Base-by-base conservation (phyloP, 2,888 invertebrate species). In the Ophraella communa region DNA sequence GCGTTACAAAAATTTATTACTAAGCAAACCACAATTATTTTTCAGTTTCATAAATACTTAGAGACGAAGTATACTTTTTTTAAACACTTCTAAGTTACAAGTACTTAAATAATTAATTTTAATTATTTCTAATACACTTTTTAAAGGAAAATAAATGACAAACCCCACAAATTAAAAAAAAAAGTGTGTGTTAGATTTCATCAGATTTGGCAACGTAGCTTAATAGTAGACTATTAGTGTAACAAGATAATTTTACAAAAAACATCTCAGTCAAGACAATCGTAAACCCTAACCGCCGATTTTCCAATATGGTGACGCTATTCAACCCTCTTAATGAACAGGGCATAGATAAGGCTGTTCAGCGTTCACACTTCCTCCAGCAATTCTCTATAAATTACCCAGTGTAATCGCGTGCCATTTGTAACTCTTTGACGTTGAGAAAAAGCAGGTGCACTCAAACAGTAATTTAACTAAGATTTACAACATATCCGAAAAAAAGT, bases 361-460 rank as follows among this genome's bases (percentile, higher is more conserved):
- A 51, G 27, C 49, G 49, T 51, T 51, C 49, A 51, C 49, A 51
- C 49, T 51, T 51, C 24, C 49, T 51, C 14, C 49, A n/a, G 23
- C 49, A 23, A 24, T 51, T 23, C 27, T 51, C 49, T 51, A 51
- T 51, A 51, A 51, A 80, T 80, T 80, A 80, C 72, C 69, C 61
- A 71, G 77, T 73, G 75, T 75, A 80, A 80, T 80, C 80, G 80
- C 78, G 77, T 79, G 79, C 80, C 80, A 80, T 80, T 80, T 80
- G 79, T 80, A 78, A 77, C 77, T 77, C 75, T 75, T 72, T 72
- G 73, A 76, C 76, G 77, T 63, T 72, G 77, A 75, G 79, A 78
- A 77, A 75, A 76, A 75, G 76, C 80, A 80, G 80, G 80, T 80
- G 79, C 76, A 76, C 72, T 67, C 35, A 70, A 67, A 71, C 27